phyloP scores from a whole-genome alignment of 1,140 invertebrate species.

The Drosophila oshimai region DNA sequence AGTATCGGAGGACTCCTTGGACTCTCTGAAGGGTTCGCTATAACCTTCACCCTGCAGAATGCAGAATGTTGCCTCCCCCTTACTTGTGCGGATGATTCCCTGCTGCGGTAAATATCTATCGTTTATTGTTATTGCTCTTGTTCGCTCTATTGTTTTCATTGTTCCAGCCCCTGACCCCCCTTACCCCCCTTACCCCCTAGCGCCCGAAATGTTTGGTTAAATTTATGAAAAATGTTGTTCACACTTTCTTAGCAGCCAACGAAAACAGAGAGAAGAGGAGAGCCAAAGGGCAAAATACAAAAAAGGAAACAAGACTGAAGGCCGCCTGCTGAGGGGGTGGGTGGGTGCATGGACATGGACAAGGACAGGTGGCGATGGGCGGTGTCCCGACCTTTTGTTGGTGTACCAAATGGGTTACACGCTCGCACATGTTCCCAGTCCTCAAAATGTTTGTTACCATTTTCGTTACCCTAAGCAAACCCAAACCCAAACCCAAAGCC shows the following conservation, averaged over 20 bases:
- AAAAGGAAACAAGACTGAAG: slow-evolving; percentile 5
- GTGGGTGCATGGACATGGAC: too few species aligned
- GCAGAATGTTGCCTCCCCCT: too few species aligned
- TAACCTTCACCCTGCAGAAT: not conserved
- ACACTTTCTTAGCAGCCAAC: slow-evolving; percentile 55
- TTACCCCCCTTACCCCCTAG: not conserved
- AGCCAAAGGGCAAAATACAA: not conserved
- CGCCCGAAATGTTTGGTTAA: slow-evolving; percentile 55
- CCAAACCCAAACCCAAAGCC: not conserved
- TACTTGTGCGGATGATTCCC: slow-evolving; percentile 22
- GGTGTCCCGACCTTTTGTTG: slow-evolving; percentile 39
- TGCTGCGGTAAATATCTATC: slow-evolving; percentile 80
- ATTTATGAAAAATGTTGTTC: slow-evolving; percentile 83
- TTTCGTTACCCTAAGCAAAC: not conserved
- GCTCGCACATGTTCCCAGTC: slow-evolving; percentile 60
- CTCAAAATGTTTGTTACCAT: slow-evolving; percentile 27
- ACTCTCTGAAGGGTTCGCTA: not conserved
- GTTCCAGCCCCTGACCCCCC: slow-evolving; percentile 7
- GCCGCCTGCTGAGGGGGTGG: slow-evolving; percentile 29
- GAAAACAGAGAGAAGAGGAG: not conserved
- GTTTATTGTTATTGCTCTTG: slow-evolving; percentile 80
- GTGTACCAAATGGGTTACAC: slow-evolving; percentile 70
- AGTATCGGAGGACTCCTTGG: slow-evolving; percentile 5
- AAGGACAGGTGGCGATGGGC: slow-evolving; percentile 25
- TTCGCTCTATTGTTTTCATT: slow-evolving; percentile 76